These are phyloP conservation scores for Aramus guarauna DNA, from an alignment of 2,113 vertebrate genomes.

Conservation along the genomic window DNA sequence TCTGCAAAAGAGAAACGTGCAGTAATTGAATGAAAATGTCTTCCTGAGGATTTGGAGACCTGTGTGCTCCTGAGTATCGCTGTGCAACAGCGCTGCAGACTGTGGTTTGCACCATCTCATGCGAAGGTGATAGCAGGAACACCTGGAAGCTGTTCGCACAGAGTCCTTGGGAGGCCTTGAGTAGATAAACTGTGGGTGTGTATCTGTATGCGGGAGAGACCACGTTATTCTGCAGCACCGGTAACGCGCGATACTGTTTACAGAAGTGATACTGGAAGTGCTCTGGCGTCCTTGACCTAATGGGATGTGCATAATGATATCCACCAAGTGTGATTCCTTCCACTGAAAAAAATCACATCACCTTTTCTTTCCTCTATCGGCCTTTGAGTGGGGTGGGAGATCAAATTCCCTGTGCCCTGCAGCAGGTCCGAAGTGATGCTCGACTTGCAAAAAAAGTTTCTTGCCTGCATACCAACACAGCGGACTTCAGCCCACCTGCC, in stretches of 20 bases:
- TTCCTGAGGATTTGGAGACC: neutral
- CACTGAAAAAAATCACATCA: neutral
- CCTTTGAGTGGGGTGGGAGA: neutral
- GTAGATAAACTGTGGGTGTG: neutral
- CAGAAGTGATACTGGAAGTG: neutral
- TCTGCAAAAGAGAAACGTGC: neutral
- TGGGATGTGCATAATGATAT: neutral
- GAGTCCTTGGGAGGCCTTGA: neutral
- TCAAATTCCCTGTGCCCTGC: neutral
- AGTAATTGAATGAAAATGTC: no score
- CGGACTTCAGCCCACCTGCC: rapidly evolving
- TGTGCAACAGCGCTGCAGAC: neutral
- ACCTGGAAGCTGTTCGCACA: neutral
- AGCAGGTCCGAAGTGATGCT: neutral
- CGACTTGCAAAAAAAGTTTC: no score
- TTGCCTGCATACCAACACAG: rapidly evolving
- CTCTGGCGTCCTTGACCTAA: neutral
- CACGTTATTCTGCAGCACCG: neutral
- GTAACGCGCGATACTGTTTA: neutral
- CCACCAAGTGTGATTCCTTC: neutral
- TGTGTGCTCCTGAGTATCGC: neutral
- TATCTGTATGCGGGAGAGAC: neutral
- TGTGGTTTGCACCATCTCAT: neutral
- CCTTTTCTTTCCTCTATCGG: neutral
- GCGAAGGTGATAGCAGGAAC: neutral